A percentile compares a stretch with the other conserved stretches of the same genome.
Evolutionary conservation across 2,888 invertebrate genomes (phyloP).

Genomic region (Tryphoninae sp.): DNA sequence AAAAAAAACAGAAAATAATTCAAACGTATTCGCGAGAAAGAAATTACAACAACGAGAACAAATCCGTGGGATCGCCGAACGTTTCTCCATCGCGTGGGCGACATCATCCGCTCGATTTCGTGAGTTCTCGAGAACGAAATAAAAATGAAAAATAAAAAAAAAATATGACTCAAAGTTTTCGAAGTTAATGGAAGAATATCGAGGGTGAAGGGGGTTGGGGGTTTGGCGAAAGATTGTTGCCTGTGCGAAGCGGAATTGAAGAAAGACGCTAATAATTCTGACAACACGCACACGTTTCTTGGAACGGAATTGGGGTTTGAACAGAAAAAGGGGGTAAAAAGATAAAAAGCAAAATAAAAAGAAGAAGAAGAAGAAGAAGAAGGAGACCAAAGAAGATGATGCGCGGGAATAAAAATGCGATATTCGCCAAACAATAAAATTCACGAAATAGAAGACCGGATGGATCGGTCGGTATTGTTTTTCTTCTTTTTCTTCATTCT

Average conservation of each 20-base stretch:
- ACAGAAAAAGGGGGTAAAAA: conserved; percentile 6
- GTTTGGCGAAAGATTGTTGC: background rate
- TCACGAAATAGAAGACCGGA: conserved; percentile 63
- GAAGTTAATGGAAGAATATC: background rate
- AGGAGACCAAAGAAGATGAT: conserved; percentile 20
- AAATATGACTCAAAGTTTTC: background rate
- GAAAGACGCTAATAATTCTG: conserved; percentile 37
- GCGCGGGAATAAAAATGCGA: conserved; percentile 46
- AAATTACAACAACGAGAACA: no score
- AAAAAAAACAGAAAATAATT: no score
- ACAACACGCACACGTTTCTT: conserved; percentile 20
- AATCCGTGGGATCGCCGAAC: background rate
- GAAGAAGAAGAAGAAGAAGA: conserved; percentile 32
- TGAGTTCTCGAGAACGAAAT: conserved; percentile 47
- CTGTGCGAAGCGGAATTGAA: conserved; percentile 46
- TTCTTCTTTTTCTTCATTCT: conserved; percentile 11
- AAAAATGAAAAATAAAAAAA: background rate
- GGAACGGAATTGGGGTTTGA: conserved; percentile 5
- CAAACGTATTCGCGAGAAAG: no score
- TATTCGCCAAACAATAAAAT: conserved; percentile 67
- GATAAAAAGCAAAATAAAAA: conserved; percentile 21
- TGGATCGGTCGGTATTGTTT: conserved; percentile 46
- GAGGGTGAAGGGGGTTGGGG: background rate
- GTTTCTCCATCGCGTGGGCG: conserved; percentile 38
- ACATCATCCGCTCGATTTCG: conserved; percentile 51